Base-by-base conservation (phyloP, 1,140 invertebrate species). In the Contarinia nasturtii region DNA sequence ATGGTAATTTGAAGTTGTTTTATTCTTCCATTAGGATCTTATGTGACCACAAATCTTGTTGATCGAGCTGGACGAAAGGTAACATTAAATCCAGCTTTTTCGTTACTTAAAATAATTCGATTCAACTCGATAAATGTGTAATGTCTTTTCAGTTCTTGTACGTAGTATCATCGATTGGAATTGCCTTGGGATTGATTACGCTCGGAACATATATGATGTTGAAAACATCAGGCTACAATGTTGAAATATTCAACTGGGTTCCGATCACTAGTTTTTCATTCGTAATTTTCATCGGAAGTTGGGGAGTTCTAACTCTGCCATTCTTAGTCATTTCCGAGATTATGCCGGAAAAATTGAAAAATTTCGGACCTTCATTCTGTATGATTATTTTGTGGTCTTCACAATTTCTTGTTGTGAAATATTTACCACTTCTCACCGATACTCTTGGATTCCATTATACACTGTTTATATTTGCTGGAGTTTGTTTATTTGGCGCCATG, bases 1-100 rank as follows among this genome's bases (percentile, higher is more conserved):
- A 36, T n/a, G 8, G n/a, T 36, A 36, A 36, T 36, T 8, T 36
- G 34, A n/a, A n/a, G n/a, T n/a, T n/a, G n/a, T n/a, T n/a, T n/a
- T n/a, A n/a, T n/a, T n/a, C n/a, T n/a, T n/a, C n/a, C n/a, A n/a
- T 8, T 36, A 18, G 37, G 37, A 4, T 38, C 36, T 5, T 38
- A 5, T 17, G 12, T 38, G 15, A 5, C 36, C 3, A n/a, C 12
- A 3, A 7, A 5, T 5, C 15, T 38, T 14, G 36, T 2, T 69
- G 71, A 0, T 66, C 12, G 18, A 33, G 61, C 67, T 19, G 70
- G 70, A 1, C 51, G 70, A 19, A 71, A 69, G 60, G 65, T 67
- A 53, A 8, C 8, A n/a, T 36, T 36, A 36, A n/a, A 36, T n/a
- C 8, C 8, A 36, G 34, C n/a, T 36, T 36, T 8, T 36, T 36